A percentile compares a stretch with the other conserved stretches of the same genome.
phyloP scores from a whole-genome alignment of 2,113 vertebrate genomes.

The Poeciliopsis turrubarensis region DNA sequence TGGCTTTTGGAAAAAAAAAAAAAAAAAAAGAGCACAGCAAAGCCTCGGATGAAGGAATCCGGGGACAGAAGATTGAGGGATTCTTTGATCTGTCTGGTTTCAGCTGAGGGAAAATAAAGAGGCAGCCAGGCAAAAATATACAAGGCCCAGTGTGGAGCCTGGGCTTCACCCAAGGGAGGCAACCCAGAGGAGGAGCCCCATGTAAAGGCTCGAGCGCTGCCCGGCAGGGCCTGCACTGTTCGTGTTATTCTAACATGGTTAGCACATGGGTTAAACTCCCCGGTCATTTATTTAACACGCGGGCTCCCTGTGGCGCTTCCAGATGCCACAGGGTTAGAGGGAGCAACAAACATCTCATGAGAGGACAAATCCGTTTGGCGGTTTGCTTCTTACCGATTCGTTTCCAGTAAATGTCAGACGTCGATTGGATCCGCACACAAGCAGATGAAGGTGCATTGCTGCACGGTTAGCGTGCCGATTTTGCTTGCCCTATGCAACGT shows the following conservation, averaged over 20 bases:
- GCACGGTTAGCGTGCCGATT: slow-evolving; percentile 1
- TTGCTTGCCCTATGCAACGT: background rate
- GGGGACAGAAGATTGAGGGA: slow-evolving; percentile 46
- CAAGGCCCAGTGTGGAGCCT: slow-evolving; percentile 69
- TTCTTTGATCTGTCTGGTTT: slow-evolving; percentile 80
- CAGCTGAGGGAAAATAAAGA: slow-evolving; percentile 87
- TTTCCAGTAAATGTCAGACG: slow-evolving; percentile 51
- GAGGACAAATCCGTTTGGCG: slow-evolving; percentile 41
- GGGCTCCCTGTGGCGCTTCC: slow-evolving; percentile 74
- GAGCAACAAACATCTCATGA: slow-evolving; percentile 62
- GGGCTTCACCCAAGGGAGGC: slow-evolving; percentile 71
- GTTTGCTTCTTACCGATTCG: slow-evolving; percentile 32
- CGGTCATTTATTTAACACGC: slow-evolving; percentile 87
- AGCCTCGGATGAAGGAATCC: slow-evolving; percentile 35
- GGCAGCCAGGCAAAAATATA: slow-evolving; percentile 90
- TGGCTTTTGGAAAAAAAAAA: too few species aligned
- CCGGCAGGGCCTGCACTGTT: slow-evolving; percentile 48
- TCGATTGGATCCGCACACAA: slow-evolving; percentile 30
- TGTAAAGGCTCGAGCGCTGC: slow-evolving; percentile 73
- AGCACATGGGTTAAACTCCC: slow-evolving; percentile 89
- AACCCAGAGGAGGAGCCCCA: slow-evolving; percentile 65
- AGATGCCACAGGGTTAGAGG: slow-evolving; percentile 68
- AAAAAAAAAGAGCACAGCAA: slow-evolving; percentile 19
- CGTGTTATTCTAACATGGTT: slow-evolving; percentile 92
- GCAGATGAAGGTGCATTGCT: slow-evolving; percentile 16